These are phyloP conservation scores for Callosobruchus maculatus DNA, from an alignment of 2,888 invertebrate genomes.

Conservation along the genomic window DNA sequence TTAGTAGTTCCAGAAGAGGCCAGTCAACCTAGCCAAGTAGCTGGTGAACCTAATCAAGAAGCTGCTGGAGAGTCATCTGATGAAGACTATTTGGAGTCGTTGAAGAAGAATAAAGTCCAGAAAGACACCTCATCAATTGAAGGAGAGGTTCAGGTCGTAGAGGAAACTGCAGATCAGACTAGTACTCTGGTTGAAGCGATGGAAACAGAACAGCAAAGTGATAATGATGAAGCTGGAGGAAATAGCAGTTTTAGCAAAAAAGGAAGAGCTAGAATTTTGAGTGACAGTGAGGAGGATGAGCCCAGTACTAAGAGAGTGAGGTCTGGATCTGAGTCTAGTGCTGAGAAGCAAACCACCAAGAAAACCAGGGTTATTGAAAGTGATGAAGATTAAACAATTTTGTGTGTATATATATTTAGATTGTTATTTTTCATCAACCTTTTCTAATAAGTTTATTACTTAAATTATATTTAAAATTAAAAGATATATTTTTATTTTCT, in stretches of 20 bases:
- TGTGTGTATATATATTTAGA: background rate
- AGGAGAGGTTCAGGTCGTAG: background rate
- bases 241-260: background rate
- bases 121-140: background rate
- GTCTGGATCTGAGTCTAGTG: constrained; percentile 30
- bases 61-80: constrained; percentile 5
- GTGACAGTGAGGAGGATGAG: constrained; percentile 4
- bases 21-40: too few species aligned
- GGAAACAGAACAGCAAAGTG: constrained; percentile 34
- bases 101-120: constrained; percentile 3
- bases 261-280: background rate
- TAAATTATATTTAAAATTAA: too few species aligned
- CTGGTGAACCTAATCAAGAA: constrained; percentile 7
- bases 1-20: constrained; percentile 25
- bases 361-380: constrained; percentile 32
- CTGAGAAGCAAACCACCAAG: constrained; percentile 29
- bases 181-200: constrained; percentile 13
- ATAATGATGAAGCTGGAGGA: background rate
- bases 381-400: constrained; percentile 28
- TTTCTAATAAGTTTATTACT: background rate
- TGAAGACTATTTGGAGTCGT: constrained; percentile 12
- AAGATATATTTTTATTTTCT: too few species aligned
- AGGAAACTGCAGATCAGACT: constrained; percentile 4
- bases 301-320: constrained; percentile 10
- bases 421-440: background rate